A percentile compares a stretch with the other conserved stretches of the same genome.
These are phyloP conservation scores for Caenorhabditis inopinata DNA, from an alignment of 1,140 invertebrate species.

Conservation along the genomic window DNA sequence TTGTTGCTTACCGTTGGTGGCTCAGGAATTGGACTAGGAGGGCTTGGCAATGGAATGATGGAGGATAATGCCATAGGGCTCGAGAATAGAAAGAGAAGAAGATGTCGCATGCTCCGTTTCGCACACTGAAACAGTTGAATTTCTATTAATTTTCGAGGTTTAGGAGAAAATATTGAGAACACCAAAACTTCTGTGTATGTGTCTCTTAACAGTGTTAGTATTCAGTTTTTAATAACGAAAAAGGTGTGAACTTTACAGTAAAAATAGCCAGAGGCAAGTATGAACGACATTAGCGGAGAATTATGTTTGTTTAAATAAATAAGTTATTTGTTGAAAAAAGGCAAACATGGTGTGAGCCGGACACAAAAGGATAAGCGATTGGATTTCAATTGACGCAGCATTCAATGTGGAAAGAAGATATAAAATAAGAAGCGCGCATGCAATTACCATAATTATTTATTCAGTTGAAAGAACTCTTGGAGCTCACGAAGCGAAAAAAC, in stretches of 20 bases:
- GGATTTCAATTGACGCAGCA: background rate
- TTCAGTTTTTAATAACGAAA: background rate
- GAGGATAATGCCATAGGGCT: background rate
- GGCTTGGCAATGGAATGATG: background rate
- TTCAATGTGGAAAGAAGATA: background rate
- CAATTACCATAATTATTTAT: constrained; percentile 35
- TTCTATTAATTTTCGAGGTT: background rate
- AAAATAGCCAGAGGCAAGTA: background rate
- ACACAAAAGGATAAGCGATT: background rate
- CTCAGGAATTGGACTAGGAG: background rate
- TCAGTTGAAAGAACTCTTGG: constrained; percentile 9
- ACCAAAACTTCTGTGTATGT: background rate
- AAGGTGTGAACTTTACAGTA: background rate
- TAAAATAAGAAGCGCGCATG: background rate
- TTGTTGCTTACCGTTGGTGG: background rate
- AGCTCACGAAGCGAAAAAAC: no score
- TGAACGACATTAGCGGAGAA: no score
- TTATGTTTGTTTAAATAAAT: background rate
- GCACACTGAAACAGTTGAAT: background rate
- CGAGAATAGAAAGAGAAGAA: background rate
- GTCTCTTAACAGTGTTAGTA: background rate
- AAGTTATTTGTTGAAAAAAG: background rate
- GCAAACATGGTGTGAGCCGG: background rate
- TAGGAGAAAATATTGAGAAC: background rate
- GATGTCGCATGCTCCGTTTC: no score